A percentile compares a stretch with the other conserved stretches of the same genome.
These are phyloP conservation scores for Schizothorax lantsangensis DNA, from an alignment of 2,797 vertebrate genomes.

Conservation along the genomic window DNA sequence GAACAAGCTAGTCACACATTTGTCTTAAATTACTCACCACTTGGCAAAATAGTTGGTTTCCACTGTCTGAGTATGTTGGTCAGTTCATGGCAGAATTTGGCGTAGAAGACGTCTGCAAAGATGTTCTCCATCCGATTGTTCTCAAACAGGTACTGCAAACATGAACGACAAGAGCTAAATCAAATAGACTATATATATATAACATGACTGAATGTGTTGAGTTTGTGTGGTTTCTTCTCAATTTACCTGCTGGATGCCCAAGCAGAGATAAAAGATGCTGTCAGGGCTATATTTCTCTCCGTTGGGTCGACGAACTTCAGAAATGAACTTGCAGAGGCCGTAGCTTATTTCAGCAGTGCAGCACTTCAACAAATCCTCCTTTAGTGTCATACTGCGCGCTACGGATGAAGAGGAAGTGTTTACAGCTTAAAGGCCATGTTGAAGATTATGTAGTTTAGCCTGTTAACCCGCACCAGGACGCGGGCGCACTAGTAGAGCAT, in stretches of 20 bases:
- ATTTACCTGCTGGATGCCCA: slow-evolving; percentile 95
- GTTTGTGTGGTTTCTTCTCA: not conserved
- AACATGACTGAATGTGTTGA: not conserved
- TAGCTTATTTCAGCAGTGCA: slow-evolving; percentile 94
- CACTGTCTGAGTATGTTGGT: slow-evolving; percentile 89
- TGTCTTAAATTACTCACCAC: slow-evolving; percentile 80
- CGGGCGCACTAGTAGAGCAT: not conserved
- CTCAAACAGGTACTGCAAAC: slow-evolving; percentile 91
- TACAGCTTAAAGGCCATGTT: not conserved
- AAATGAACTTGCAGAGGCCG: slow-evolving; percentile 93
- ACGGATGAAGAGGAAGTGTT: slow-evolving; percentile 3
- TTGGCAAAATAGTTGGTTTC: slow-evolving; percentile 88
- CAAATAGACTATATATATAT: not conserved
- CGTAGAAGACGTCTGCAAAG: slow-evolving; percentile 96
- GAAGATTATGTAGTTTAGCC: not conserved
- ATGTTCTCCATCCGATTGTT: slow-evolving; percentile 98
- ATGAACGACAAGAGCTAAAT: not conserved
- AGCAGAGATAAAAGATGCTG: slow-evolving; percentile 97
- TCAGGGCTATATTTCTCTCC: slow-evolving; percentile 90
- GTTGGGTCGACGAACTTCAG: slow-evolving; percentile 89
- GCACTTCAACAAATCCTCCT: slow-evolving; percentile 92
- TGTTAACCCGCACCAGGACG: too few relatives aligned
- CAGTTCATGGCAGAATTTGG: slow-evolving; percentile 91
- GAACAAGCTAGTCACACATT: not conserved
- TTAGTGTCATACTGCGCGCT: slow-evolving; percentile 88